Base-by-base conservation (phyloP, 2,888 invertebrate genomes). In the Drosophila ezoana region DNA sequence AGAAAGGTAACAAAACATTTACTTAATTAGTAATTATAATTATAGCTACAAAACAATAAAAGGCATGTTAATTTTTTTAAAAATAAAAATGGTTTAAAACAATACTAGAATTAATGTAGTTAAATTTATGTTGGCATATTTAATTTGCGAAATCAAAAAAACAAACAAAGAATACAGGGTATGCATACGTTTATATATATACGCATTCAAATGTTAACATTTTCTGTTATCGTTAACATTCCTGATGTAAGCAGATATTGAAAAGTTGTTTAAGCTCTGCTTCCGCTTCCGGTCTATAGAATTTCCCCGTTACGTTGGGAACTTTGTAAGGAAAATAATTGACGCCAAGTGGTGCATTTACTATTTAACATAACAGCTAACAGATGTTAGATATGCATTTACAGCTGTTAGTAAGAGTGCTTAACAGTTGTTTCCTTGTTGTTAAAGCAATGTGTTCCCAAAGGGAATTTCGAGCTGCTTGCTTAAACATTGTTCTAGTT, bases 21-120 rank as follows among this genome's bases (percentile, higher is more conserved):
- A 87, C 82, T 84, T 83, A 83, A 87, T 81, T 86, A 87, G 72
- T 85, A 78, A 82, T 85, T 82, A 79, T 72, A 81, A 75, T 62
- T 64, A 74, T 71, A 75, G 62, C 60, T 54, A 77, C 67, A 67
- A 63, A 60, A 77, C 64, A 75, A 76, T 72, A 85, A 77, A 79
- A 84, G 79, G 80, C 80, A 80, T 87, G 86, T 86, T 86, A 87
- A 79, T 88, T 89, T 87, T 76, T 87, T 86, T 79, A 79, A 85
- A 79, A 88, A 87, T 87, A 87, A 75, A 88, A 83, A 81, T 64
- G 77, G 84, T 88, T 87, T 77, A 77, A 84, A 87, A 79, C 72
- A 86, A 68, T 16, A 8, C n/a, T 28, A 8, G 8, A 8, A 6
- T n/a, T 2, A n/a, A 13, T 3, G 32, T 1, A 47, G 35, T 41